Evolutionary conservation across 2,113 vertebrate genomes (phyloP), one percentile per base, ranked within the genome.

Genomic region (Prolemur simus): DNA sequence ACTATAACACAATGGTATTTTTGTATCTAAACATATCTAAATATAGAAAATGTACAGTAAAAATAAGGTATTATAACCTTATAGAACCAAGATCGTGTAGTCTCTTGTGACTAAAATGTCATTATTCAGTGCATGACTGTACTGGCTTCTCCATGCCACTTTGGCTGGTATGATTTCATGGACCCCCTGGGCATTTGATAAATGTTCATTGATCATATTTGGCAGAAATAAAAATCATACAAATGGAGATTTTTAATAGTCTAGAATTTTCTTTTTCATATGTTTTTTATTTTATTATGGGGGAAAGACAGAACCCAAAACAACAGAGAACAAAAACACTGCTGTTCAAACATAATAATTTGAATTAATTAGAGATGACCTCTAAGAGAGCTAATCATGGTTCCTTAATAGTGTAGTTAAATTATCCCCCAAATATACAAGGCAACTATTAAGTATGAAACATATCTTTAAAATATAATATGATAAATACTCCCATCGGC

Each of bases 391-490:
- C 45, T 90, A 92, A 92, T 88, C 69, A 91, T 42, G 63, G 18
- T 10, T 95, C 76, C 49, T 93, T 91, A 54, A 73, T 94, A 69
- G 14, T 5, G 25, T 37, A 96, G 64, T 87, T 87, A 94, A 92
- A 76, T 76, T 91, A 80, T 87, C 2, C 12, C 5, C 10, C 8
- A 82, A 84, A 91, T 39, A 92, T 64, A 93, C 34, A 94, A 34
- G 45, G 95, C 94, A 71, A 39, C 63, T 80, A 95, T 77, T 95
- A 66, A 84, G 27, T n/a, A 96, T 76, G 91, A 93, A 83, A 68
- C 32, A 60, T 64, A 66, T 49, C 34, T 91, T 96, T 96, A 94
- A 81, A 85, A 89, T 34, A 78, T n/a, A 88, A 86, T 52, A 60
- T 25, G 34, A 29, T n/a, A 87, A 95, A 54, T 83, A 58, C 15